Conservation (phyloP, 2,113 vertebrate species). For the Ginglymostoma cirratum region DNA sequence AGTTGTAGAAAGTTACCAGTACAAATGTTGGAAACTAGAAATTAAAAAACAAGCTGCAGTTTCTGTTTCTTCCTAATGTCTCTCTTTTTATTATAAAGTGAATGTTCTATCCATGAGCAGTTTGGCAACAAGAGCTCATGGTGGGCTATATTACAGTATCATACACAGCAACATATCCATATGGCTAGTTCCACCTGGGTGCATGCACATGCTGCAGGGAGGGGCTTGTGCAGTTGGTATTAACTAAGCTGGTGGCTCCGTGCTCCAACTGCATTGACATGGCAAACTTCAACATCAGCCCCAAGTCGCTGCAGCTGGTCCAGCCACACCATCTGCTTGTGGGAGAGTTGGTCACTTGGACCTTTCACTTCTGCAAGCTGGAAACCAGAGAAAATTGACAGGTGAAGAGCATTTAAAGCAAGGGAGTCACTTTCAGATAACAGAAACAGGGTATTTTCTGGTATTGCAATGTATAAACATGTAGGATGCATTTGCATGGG, state of each 20-base stretch:
- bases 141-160: background rate
- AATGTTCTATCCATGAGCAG: no score
- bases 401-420: background rate
- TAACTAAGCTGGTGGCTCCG: constrained; percentile 59
- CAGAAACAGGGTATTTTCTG: background rate
- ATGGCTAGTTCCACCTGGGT: background rate
- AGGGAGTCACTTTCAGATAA: background rate
- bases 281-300: constrained; percentile 83
- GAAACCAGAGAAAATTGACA: constrained; percentile 18
- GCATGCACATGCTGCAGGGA: background rate
- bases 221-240: background rate
- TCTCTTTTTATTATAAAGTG: no score
- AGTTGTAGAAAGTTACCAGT: background rate
- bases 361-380: constrained; percentile 96
- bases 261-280: constrained; percentile 70
- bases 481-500: background rate
- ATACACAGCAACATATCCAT: background rate
- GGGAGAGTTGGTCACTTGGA: constrained; percentile 81
- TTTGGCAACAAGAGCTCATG: background rate
- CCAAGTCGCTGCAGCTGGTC: constrained; percentile 76
- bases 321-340: constrained; percentile 89
- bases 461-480: background rate
- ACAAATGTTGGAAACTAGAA: background rate
- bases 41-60: background rate
- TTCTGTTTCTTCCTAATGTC: no score